These are phyloP conservation scores for Furnarius figulus DNA, from an alignment of 2,113 vertebrate species.

Conservation along the genomic window DNA sequence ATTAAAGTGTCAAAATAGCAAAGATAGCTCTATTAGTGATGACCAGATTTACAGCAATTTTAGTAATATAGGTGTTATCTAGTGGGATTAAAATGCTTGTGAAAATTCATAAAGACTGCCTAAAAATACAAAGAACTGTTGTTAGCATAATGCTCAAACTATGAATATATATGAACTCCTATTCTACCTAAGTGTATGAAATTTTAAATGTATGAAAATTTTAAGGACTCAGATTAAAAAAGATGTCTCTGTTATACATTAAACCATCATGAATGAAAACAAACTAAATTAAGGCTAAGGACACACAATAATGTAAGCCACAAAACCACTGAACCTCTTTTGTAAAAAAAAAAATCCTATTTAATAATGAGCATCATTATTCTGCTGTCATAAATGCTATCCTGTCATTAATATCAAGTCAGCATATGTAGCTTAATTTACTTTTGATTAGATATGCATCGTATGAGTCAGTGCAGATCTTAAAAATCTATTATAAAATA, in stretches of 20 bases:
- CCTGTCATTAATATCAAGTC: not conserved
- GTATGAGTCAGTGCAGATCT: not conserved
- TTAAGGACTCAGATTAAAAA: slow-evolving; percentile 2
- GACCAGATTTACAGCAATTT: not conserved
- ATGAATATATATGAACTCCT: not conserved
- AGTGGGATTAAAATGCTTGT: not conserved
- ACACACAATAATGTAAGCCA: not conserved
- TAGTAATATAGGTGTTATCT: not conserved
- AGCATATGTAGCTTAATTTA: not conserved
- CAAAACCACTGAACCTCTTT: not conserved
- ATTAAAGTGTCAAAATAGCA: not conserved
- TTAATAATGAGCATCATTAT: not conserved
- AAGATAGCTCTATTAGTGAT: not conserved
- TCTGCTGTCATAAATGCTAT: not conserved
- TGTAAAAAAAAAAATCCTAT: not conserved
- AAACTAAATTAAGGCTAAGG: not conserved
- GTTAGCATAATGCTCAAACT: not conserved
- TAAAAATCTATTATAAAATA: slow-evolving; percentile 9
- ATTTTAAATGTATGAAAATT: not conserved
- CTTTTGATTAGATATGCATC: not conserved
- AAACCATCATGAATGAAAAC: not conserved
- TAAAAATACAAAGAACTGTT: not conserved
- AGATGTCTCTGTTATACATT: not conserved
- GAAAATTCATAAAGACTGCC: not conserved
- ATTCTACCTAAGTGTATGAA: not conserved